Conservation (phyloP, 2,113 vertebrate genomes). For the Chelonoidis abingdonii region DNA sequence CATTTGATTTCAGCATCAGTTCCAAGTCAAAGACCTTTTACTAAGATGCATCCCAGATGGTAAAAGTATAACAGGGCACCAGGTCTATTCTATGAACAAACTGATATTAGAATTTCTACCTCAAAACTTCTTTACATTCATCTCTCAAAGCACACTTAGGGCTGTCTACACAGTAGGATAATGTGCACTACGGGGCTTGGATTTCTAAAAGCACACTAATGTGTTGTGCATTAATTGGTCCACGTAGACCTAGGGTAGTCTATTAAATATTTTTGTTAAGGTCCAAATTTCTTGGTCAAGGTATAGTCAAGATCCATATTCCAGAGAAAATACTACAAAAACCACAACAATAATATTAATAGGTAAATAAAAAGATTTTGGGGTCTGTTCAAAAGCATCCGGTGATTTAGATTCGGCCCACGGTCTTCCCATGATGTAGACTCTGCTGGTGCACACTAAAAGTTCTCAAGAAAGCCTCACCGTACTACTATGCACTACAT, state of each 20-base stretch:
- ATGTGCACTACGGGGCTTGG: neutral
- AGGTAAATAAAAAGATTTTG: too few relatives aligned
- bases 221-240: too few relatives aligned
- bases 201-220: neutral
- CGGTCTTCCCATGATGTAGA: neutral
- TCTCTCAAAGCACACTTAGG: neutral
- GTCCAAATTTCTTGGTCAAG: too few relatives aligned
- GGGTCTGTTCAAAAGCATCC: too few relatives aligned
- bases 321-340: too few relatives aligned
- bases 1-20: neutral
- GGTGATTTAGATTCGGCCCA: too few relatives aligned
- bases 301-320: too few relatives aligned
- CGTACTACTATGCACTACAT: neutral
- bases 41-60: neutral
- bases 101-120: neutral
- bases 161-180: neutral
- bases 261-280: too few relatives aligned
- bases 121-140: neutral
- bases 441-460: neutral
- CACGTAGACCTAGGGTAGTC: too few relatives aligned
- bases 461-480: neutral
- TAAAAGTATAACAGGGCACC: neutral
- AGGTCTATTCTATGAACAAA: neutral
- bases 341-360: too few relatives aligned
- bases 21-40: neutral